Evolutionary conservation across 35 echinoderm and acorn worm species (phyloP).

Genomic region (Ophiothrix spiculata): DNA sequence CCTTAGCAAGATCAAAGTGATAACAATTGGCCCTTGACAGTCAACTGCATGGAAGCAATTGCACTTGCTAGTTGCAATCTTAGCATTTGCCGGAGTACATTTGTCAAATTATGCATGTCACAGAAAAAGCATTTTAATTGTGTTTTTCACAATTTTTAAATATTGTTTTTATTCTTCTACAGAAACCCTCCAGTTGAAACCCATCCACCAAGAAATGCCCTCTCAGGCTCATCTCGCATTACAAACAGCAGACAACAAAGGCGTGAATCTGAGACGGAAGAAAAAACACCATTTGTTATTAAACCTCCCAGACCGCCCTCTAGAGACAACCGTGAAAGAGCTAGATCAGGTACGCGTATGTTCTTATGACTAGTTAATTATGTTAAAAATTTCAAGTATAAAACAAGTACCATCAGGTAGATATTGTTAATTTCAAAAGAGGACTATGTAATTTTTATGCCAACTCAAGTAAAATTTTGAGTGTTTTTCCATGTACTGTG

Average conservation of each 20-base stretch:
- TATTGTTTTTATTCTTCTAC: background rate
- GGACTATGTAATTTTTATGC: background rate
- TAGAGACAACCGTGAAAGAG: constrained; percentile 33
- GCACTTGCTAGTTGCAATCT: too few species aligned
- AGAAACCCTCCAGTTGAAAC: background rate
- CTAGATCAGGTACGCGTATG: constrained; percentile 9
- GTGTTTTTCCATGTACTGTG: background rate
- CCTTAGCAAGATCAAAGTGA: too few species aligned
- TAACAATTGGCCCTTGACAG: too few species aligned
- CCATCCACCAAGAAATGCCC: background rate
- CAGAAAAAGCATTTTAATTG: background rate
- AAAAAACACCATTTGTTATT: background rate
- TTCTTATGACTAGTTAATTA: background rate
- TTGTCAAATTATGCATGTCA: too few species aligned
- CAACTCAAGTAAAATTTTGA: background rate
- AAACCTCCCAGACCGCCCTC: constrained; percentile 40
- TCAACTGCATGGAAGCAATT: too few species aligned
- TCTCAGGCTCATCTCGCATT: background rate
- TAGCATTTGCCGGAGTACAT: too few species aligned
- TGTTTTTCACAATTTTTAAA: background rate
- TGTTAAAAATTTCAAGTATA: background rate
- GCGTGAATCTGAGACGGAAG: background rate
- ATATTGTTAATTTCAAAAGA: too few species aligned
- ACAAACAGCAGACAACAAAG: background rate
- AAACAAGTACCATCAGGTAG: background rate